Percentiles rank a stretch among this genome's conserved stretches.
These are phyloP conservation scores for Pecten maximus DNA, from an alignment of 2,888 invertebrate genomes.

Conservation along the genomic window DNA sequence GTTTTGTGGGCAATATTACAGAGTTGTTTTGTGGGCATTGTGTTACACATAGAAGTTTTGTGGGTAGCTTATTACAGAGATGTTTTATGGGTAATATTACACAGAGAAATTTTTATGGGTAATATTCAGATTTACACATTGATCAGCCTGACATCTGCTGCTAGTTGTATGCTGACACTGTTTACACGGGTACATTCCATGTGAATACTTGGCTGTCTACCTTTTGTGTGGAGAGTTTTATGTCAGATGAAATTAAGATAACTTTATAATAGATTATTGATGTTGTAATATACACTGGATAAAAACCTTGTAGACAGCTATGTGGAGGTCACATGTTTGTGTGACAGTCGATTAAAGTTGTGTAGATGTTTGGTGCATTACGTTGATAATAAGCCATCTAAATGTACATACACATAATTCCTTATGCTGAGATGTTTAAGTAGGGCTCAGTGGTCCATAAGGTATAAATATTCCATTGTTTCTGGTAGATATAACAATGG, in stretches of 20 bases:
- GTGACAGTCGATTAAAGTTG: background rate
- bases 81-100: background rate
- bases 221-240: background rate
- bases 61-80: background rate
- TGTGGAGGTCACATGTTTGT: background rate
- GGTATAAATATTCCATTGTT: too few relatives aligned
- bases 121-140: too few relatives aligned
- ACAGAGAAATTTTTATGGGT: too few relatives aligned
- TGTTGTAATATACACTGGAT: background rate
- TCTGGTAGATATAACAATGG: too few relatives aligned
- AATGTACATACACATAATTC: too few relatives aligned
- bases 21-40: background rate
- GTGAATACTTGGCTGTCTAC: background rate
- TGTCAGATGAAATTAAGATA: conserved; percentile 16
- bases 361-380: background rate
- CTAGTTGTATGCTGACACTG: background rate
- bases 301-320: background rate
- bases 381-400: background rate
- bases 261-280: background rate
- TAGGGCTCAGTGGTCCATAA: too few relatives aligned
- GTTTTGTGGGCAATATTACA: background rate
- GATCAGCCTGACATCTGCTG: background rate
- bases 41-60: background rate
- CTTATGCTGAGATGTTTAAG: too few relatives aligned
- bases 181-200: background rate